A percentile compares a stretch with the other conserved stretches of the same genome.
phyloP scores from a whole-genome alignment of 64 coral and sea anemone species.

The Orbicella faveolata region DNA sequence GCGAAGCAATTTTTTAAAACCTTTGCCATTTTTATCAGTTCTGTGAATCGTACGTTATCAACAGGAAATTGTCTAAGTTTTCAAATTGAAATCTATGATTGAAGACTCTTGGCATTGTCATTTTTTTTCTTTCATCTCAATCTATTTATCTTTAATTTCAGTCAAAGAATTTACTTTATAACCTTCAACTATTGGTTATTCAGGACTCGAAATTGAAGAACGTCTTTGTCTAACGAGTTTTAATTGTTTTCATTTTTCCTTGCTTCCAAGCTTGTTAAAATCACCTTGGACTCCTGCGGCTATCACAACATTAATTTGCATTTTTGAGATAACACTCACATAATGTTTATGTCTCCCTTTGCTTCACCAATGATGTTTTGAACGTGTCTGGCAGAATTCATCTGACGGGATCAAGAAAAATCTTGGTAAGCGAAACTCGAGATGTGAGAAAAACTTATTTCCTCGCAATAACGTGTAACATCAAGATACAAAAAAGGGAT shows the following conservation, averaged over 20 bases:
- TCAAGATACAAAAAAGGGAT: not conserved
- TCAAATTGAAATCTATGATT: not conserved
- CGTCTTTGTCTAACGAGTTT: too few relatives aligned
- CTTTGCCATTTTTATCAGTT: not conserved
- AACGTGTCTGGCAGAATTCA: not conserved
- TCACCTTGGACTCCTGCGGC: not conserved
- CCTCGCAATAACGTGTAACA: not conserved
- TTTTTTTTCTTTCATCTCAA: not conserved
- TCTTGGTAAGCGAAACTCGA: not conserved
- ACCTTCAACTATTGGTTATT: not conserved
- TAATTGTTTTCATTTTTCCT: not conserved
- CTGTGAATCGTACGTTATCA: not conserved
- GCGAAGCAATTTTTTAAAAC: too few relatives aligned
- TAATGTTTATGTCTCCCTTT: not conserved
- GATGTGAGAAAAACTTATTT: not conserved
- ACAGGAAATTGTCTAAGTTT: not conserved
- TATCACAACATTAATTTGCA: not conserved
- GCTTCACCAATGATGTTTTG: not conserved
- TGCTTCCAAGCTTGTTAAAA: not conserved
- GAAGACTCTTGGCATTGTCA: not conserved
- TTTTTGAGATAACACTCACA: not conserved
- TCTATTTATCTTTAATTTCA: slow-evolving; percentile 4
- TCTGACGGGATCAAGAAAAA: not conserved
- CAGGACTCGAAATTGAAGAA: not conserved
- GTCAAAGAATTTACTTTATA: not conserved